phyloP scores from a whole-genome alignment of 2,113 vertebrate species.

The Himantopus leucocephalus region DNA sequence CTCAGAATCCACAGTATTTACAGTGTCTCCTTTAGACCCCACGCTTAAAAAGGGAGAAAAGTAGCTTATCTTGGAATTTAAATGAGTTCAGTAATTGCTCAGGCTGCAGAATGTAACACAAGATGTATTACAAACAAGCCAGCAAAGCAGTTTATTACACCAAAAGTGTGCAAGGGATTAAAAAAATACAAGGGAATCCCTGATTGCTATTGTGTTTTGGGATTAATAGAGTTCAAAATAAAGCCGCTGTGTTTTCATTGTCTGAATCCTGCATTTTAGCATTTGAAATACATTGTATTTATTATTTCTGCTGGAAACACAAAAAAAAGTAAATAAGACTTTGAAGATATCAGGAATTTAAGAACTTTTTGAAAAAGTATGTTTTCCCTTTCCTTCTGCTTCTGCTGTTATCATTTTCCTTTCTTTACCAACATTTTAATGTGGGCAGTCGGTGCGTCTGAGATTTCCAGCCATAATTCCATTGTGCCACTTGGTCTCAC shows the following conservation, averaged over 20 bases:
- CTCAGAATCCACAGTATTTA: not conserved
- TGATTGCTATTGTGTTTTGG: not conserved
- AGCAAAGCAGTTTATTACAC: slow-evolving; percentile 9
- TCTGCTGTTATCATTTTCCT: not conserved
- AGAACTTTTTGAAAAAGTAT: not conserved
- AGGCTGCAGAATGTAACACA: not conserved
- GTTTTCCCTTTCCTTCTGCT: not conserved
- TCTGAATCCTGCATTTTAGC: not conserved
- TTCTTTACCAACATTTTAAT: not conserved
- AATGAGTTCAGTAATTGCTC: slow-evolving; percentile 27
- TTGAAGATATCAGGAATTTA: not conserved
- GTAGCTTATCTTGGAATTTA: slow-evolving; percentile 40
- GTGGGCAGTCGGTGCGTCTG: not conserved
- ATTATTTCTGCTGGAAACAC: not conserved
- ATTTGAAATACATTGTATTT: not conserved
- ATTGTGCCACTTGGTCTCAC: fast-evolving
- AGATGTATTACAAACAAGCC: slow-evolving; percentile 19
- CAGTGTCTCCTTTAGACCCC: not conserved
- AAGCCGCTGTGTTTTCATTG: not conserved
- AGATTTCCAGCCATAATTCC: not conserved
- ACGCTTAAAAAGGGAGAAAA: not conserved
- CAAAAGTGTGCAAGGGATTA: not conserved
- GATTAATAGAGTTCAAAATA: slow-evolving; percentile 27
- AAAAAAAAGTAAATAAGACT: not conserved
- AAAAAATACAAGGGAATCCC: slow-evolving; percentile 10